Evolutionary conservation across 2,888 invertebrate species (phyloP).

Genomic region (Xylota segnis): DNA sequence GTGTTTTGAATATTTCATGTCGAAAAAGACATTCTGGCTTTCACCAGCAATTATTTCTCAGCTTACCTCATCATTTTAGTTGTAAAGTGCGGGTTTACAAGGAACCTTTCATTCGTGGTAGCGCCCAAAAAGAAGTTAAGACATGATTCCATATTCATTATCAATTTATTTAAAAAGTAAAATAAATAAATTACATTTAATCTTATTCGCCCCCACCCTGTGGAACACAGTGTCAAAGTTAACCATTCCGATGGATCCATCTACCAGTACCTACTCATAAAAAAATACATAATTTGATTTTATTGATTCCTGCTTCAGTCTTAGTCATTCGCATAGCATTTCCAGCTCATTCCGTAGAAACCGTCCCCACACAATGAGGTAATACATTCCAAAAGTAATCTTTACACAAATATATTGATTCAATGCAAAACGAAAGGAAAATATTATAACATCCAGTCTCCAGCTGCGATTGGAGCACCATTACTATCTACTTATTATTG

Average conservation of each 20-base stretch:
- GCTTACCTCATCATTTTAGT: too few species aligned
- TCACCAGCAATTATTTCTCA: too few species aligned
- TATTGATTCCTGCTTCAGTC: slow-evolving; percentile 61
- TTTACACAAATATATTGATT: slow-evolving; percentile 39
- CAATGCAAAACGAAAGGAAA: slow-evolving; percentile 41
- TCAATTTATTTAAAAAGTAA: slow-evolving; percentile 45
- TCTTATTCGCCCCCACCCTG: slow-evolving; percentile 19
- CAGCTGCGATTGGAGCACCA: slow-evolving; percentile 33
- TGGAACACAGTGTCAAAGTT: slow-evolving; percentile 31
- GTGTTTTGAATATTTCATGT: too few species aligned
- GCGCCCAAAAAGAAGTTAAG: too few species aligned
- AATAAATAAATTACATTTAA: slow-evolving; percentile 28
- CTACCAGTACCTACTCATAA: slow-evolving; percentile 21
- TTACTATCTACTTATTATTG: slow-evolving; percentile 41
- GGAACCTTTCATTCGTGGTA: too few species aligned
- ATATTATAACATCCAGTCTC: slow-evolving; percentile 23
- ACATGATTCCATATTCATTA: slow-evolving; percentile 26
- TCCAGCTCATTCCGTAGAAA: slow-evolving; percentile 21
- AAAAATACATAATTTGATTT: slow-evolving; percentile 36
- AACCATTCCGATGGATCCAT: slow-evolving; percentile 37
- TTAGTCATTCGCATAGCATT: slow-evolving; percentile 54
- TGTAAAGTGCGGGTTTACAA: too few species aligned
- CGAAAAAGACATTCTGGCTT: too few species aligned
- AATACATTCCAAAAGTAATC: slow-evolving; percentile 37
- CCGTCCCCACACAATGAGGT: slow-evolving; percentile 3